A percentile compares a stretch with the other conserved stretches of the same genome.
These are phyloP conservation scores for Theocolax elegans DNA, from an alignment of 1,140 invertebrate species.

Conservation along the genomic window DNA sequence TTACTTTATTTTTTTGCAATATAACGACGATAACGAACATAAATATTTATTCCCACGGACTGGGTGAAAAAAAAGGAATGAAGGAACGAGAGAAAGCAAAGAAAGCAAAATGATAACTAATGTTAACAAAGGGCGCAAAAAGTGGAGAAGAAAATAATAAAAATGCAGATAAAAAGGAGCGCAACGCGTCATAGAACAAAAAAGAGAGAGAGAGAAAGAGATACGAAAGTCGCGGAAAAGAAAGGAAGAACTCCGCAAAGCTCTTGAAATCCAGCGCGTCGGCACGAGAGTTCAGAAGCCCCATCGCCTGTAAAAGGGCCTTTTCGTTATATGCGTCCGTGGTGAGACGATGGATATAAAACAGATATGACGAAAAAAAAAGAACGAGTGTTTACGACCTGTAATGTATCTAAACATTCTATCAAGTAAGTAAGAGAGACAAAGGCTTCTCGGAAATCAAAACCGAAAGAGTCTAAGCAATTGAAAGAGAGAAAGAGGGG, in stretches of 20 bases:
- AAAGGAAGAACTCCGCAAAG: conserved; percentile 5
- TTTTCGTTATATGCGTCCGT: neutral
- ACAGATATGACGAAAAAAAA: neutral
- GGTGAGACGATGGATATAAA: neutral
- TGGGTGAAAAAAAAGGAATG: too few species aligned
- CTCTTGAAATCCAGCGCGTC: conserved; percentile 15
- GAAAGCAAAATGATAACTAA: conserved; percentile 20
- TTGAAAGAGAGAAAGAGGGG: too few species aligned
- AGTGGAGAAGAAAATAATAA: neutral
- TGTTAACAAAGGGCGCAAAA: neutral
- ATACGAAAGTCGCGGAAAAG: neutral
- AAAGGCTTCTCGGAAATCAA: too few species aligned
- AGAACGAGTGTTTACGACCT: too few species aligned
- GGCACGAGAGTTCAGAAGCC: conserved; percentile 2
- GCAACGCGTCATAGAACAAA: neutral
- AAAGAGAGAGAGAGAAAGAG: too few species aligned
- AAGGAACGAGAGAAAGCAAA: too few species aligned
- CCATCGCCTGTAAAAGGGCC: conserved; percentile 1
- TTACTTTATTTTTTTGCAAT: too few species aligned
- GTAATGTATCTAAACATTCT: too few species aligned
- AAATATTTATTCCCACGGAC: too few species aligned
- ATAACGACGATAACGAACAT: too few species aligned
- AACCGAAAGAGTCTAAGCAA: too few species aligned
- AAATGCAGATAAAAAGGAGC: neutral
- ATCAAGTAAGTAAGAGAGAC: too few species aligned